A percentile compares a stretch with the other conserved stretches of the same genome.
phyloP scores from a whole-genome alignment of 2,888 invertebrate species.

The Cephonodes hylas region DNA sequence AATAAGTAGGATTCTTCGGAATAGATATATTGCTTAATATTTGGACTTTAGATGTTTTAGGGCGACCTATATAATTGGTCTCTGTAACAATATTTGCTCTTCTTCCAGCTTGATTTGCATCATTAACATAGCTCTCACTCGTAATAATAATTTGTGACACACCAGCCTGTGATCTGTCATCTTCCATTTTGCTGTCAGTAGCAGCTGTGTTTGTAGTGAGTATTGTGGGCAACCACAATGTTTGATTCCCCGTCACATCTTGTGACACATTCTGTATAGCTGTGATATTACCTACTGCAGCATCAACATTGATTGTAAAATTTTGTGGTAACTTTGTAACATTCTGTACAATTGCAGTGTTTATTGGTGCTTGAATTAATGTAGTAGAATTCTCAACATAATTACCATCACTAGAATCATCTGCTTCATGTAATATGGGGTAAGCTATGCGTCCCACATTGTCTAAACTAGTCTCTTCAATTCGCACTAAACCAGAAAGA shows the following conservation, averaged over 20 bases:
- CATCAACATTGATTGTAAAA: conserved; percentile 75
- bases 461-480: conserved; percentile 66
- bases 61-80: conserved; percentile 61
- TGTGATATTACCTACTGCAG: conserved; percentile 70
- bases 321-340: conserved; percentile 73
- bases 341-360: conserved; percentile 73
- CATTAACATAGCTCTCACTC: conserved; percentile 71
- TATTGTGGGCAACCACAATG: conserved; percentile 74
- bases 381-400: conserved; percentile 68
- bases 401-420: conserved; percentile 65
- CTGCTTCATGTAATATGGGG: conserved; percentile 67
- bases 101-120: conserved; percentile 52
- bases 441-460: conserved; percentile 66
- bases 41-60: conserved; percentile 74
- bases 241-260: conserved; percentile 68
- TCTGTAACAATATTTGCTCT: conserved; percentile 69
- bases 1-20: conserved; percentile 67
- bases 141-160: conserved; percentile 75
- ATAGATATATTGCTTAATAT: conserved; percentile 76
- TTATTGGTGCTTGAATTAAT: conserved; percentile 68
- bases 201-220: conserved; percentile 62
- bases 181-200: conserved; percentile 60
- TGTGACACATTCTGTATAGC: conserved; percentile 74
- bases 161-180: conserved; percentile 59
- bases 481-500: conserved; percentile 67